Evolutionary conservation across 2,113 vertebrate species (phyloP), one percentile per base, ranked within the genome.

Genomic region (Pseudois nayaur): DNA sequence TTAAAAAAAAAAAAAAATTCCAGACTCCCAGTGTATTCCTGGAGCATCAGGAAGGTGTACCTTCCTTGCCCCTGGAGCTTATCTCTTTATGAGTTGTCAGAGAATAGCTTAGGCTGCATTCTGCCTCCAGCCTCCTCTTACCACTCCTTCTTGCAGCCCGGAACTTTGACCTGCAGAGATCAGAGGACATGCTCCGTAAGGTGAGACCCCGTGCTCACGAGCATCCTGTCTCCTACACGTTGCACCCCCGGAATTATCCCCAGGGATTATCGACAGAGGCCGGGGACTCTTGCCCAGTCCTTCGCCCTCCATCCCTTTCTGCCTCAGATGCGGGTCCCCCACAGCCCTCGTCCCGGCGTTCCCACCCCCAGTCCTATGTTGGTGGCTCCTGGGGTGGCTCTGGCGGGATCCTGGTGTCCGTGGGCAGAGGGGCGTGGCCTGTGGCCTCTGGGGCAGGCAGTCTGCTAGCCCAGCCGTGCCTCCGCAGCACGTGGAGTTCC

Each of bases 141-240:
- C 82, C 27, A n/a, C 8, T 3, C 88, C 82, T 81, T 93, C 45
- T 91, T 98, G n/a, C 98, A 99, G 99, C 99, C 0, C 98, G 99
- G 95, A 98, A 98, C 98, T 99, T 99, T 92, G 99, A 99, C 89
- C 50, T 99, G 88, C 98, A 99, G 98, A 99, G 99, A 98, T 98
- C 99, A 0, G 99, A 99, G 97, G 99, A 98, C 1, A 99, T 99
- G 99, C 96, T 99, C 88, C 99, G 99, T 94, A 99, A 99, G 99
- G 99, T 99, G 98, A 97, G 88, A 43, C 1, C 84, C 57, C 10
- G 2, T 36, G 31, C 45, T 7, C 52, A 4, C 1, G 7, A 27
- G 50, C 1, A 10, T 12, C 57, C 74, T 25, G 27, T 25, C n/a
- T 76, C 59, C 83, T 50, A 0, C 21, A 10, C 1, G 0, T 27